Evolutionary conservation across 1,140 invertebrate genomes (phyloP), one percentile per base, ranked within the genome.

Genomic region (Triops longicaudatus): DNA sequence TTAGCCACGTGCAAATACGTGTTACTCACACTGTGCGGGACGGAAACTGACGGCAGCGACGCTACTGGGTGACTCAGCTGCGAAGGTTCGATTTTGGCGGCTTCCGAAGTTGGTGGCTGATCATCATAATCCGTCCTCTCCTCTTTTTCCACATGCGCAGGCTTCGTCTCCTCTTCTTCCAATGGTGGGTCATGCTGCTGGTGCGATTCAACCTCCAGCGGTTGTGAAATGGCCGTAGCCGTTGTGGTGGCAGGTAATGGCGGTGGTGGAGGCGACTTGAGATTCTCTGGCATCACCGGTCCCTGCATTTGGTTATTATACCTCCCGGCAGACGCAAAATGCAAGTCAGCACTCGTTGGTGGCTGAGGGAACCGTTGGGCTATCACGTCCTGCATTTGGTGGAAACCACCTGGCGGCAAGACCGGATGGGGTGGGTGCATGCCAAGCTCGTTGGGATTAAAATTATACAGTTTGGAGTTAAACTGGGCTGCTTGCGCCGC

Each of bases 141-240:
- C 27, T 17, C 31, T n/a, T n/a, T 4, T 28, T 31, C 9, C n/a
- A 37, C 31, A 37, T 14, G 28, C 73, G 28, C 3, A 9, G 14
- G 27, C n/a, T 37, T 74, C 28, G 1, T 9, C 11, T 37, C 31
- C 2, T 37, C 2, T 7, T 37, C 31, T 26, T 78, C 78, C 1
- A 78, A 79, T 9, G 80, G 79, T n/a, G n/a, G n/a, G n/a, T n/a
- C n/a, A n/a, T n/a, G n/a, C n/a, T 27, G 79, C 73, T 1, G 79
- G 76, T 7, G 76, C n/a, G n/a, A 43, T 14, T 17, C 50, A 4
- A 76, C 77, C 0, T 44, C 50, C 6, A 22, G 50, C 22, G 50
- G 50, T 22, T 63, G 50, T 17, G 50, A 63, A 63, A 14, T 63
- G 7, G 50, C 10, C 22, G 17, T 5, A 63, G 22, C 50, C 14